Evolutionary conservation across 2,797 vertebrate genomes (phyloP).

Genomic region (Etheostoma nigrum): DNA sequence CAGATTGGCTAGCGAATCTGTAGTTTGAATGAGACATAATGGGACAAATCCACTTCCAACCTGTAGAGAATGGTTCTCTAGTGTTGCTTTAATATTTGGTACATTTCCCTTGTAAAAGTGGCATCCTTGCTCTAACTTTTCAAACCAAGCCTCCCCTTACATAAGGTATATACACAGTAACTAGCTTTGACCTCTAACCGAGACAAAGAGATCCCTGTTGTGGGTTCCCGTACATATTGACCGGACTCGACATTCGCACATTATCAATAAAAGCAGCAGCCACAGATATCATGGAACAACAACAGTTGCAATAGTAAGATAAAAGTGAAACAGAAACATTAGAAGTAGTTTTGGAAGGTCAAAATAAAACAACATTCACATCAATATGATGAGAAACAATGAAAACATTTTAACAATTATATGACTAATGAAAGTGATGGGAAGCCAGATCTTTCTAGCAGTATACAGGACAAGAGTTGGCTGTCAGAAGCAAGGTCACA

Average conservation of each 20-base stretch:
- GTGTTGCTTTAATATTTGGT: slow-evolving; percentile 2
- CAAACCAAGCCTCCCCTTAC: not conserved
- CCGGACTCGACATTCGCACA: slow-evolving; percentile 35
- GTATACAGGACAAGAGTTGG: not conserved
- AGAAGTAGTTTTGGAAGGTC: not conserved
- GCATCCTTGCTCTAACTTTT: not conserved
- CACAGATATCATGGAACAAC: slow-evolving; percentile 30
- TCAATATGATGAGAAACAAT: slow-evolving; percentile 8
- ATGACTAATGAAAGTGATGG: not conserved
- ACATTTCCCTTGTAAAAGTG: slow-evolving; percentile 29
- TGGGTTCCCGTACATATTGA: slow-evolving; percentile 59
- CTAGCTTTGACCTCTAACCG: slow-evolving; percentile 39
- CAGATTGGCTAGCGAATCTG: no score
- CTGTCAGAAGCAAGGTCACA: slow-evolving; percentile 53
- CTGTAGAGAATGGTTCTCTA: no score
- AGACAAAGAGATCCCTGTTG: slow-evolving; percentile 25
- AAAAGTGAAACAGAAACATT: slow-evolving; percentile 16
- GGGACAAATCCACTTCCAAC: no score
- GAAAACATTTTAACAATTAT: not conserved
- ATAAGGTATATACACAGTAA: slow-evolving; percentile 12
- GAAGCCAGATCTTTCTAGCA: slow-evolving; percentile 8
- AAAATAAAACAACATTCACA: slow-evolving; percentile 8
- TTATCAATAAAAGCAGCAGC: slow-evolving; percentile 42
- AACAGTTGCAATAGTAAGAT: slow-evolving; percentile 7
- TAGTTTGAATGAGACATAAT: no score